Evolutionary conservation across 2,797 vertebrate species (phyloP).

Genomic region (Bradypodion pumilum): DNA sequence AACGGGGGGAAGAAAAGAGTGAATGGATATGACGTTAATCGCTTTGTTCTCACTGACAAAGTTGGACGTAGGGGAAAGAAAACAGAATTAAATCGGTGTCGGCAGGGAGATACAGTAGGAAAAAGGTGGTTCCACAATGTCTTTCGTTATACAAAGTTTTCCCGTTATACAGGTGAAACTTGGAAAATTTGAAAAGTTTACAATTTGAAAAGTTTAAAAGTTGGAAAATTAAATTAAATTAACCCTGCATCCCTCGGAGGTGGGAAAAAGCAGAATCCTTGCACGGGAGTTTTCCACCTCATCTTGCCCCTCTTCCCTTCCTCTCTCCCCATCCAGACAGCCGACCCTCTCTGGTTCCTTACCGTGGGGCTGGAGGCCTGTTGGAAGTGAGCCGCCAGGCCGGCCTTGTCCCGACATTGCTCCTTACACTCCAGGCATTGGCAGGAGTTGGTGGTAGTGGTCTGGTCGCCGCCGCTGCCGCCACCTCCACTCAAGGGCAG

Average conservation of each 20-base stretch:
- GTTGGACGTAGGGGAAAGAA: rapidly evolving
- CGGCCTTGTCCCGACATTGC: constrained; percentile 86
- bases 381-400: constrained; percentile 89
- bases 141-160: too few species aligned
- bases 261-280: too few species aligned
- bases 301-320: rapidly evolving
- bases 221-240: too few species aligned
- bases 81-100: too few species aligned
- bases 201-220: too few species aligned
- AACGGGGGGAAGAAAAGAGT: too few species aligned
- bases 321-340: rapidly evolving
- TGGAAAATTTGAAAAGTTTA: too few species aligned
- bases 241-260: too few species aligned
- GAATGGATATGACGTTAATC: not conserved
- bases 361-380: constrained; percentile 66
- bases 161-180: too few species aligned
- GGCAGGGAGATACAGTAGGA: rapidly evolving
- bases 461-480: constrained; percentile 69
- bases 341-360: constrained; percentile 23
- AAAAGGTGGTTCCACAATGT: too few species aligned
- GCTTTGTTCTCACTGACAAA: not conserved
- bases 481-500: constrained; percentile 78
- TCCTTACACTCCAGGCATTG: constrained; percentile 90
- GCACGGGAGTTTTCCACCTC: too few species aligned
- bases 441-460: constrained; percentile 76